A percentile compares a stretch with the other conserved stretches of the same genome.
phyloP scores from a whole-genome alignment of 2,888 invertebrate species.

The Rhamnusium bicolor region DNA sequence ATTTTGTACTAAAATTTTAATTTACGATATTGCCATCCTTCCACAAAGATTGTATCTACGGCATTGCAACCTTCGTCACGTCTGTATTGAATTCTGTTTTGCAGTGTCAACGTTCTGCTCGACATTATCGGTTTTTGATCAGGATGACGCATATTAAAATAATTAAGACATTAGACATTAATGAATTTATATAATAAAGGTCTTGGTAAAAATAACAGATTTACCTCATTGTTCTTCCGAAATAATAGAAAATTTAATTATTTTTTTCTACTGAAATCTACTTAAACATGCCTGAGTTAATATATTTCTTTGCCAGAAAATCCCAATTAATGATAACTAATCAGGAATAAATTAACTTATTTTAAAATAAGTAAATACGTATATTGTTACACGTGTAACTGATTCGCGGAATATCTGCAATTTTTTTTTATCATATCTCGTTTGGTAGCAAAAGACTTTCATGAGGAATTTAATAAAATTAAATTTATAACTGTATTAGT shows the following conservation, averaged over 20 bases:
- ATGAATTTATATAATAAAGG: neutral
- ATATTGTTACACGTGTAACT: too few species aligned
- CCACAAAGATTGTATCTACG: neutral
- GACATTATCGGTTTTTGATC: conserved; percentile 11
- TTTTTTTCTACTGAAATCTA: neutral
- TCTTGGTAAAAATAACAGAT: neutral
- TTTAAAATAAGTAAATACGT: too few species aligned
- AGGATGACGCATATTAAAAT: conserved; percentile 1
- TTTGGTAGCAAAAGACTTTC: neutral
- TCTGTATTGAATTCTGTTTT: conserved; percentile 4
- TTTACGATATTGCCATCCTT: too few species aligned
- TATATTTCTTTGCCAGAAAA: neutral
- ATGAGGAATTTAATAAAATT: neutral
- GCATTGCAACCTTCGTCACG: conserved; percentile 6
- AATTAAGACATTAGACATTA: neutral
- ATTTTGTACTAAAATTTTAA: too few species aligned
- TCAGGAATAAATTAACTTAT: neutral
- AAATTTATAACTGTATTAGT: neutral
- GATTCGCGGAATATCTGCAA: neutral
- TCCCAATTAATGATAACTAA: too few species aligned
- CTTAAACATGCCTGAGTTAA: neutral
- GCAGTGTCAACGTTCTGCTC: conserved; percentile 7
- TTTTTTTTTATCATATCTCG: neutral
- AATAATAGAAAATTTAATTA: neutral
- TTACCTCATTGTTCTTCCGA: neutral